phyloP scores from a whole-genome alignment of 2,888 invertebrate genomes.

The Acleris cristana region DNA sequence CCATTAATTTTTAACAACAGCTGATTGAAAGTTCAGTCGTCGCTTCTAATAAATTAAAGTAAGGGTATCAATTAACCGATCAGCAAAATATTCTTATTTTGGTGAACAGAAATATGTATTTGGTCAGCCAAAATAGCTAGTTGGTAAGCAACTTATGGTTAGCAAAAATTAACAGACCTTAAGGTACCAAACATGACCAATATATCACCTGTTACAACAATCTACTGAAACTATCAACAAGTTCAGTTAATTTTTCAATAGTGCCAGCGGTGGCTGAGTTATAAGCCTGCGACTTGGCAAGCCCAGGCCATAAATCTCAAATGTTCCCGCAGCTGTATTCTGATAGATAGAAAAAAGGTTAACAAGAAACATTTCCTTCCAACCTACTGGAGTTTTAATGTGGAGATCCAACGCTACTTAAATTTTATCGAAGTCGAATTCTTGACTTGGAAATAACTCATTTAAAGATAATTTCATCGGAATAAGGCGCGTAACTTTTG shows the following conservation, averaged over 20 bases:
- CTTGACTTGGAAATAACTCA: background rate
- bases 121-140: no score
- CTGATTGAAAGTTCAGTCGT: constrained; percentile 17
- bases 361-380: constrained; percentile 3
- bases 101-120: no score
- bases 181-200: no score
- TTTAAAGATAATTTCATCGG: constrained; percentile 8
- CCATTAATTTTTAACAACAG: constrained; percentile 22
- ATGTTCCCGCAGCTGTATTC: constrained; percentile 18
- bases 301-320: constrained; percentile 24
- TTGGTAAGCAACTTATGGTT: no score
- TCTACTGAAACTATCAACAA: constrained; percentile 17
- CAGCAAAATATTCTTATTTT: no score
- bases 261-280: constrained; percentile 15
- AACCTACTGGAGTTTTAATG: no score
- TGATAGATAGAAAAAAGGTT: constrained; percentile 23
- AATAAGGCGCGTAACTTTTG: constrained; percentile 26
- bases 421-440: no score
- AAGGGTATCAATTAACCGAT: no score
- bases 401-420: no score
- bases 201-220: background rate
- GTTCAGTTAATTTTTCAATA: constrained; percentile 32
- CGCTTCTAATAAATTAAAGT: no score
- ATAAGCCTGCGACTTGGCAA: constrained; percentile 22
- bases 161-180: no score